Base-by-base conservation (phyloP, 2,797 vertebrate species). In the Benthosema pterotum region DNA sequence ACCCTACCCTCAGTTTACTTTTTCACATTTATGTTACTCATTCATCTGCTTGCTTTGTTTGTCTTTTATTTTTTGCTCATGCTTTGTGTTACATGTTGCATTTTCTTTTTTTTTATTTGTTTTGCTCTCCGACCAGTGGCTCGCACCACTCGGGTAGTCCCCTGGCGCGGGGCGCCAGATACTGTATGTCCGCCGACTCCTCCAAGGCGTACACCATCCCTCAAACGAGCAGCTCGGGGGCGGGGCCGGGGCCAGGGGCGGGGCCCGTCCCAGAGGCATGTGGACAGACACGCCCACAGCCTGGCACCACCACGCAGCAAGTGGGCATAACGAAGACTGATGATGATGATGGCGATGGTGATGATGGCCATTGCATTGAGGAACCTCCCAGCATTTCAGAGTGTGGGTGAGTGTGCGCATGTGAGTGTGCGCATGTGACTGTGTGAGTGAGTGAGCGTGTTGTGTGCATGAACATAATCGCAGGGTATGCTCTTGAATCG, bases 121-220 rank as follows among this genome's bases (percentile, higher is more conserved):
- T 67, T 72, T 83, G 78, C 83, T 76, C 75, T 85, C 50, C 71
- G 80, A 69, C 57, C 88, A 97, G 95, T 80, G 96, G 95, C 48
- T 98, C 95, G 7, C 95, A 95, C 81, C 96, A 95, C 82, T 96
- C 94, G 65, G 94, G 94, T 89, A 97, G 97, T 81, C 94, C 95
- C 1, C 93, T 95, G 3, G 87, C 94, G 45, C 94, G 94, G 57
- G 93, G 94, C 62, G 92, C 94, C 68, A 94, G 95, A 74, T 92
- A 87, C 80, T 93, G 91, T 53, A 91, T 94, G 45, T 95, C 94
- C 42, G 88, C 96, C 80, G 96, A 97, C 89, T 93, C 92, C n/a
- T 95, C 94, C 88, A 96, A 94, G 91, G 95, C 94, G 78, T 96
- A 95, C 79, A 96, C 96, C 82, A 92, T 95, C 78, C 92, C 95